A percentile compares a stretch with the other conserved stretches of the same genome.
Evolutionary conservation across 2,113 vertebrate genomes (phyloP).

Genomic region (Stegastes partitus): DNA sequence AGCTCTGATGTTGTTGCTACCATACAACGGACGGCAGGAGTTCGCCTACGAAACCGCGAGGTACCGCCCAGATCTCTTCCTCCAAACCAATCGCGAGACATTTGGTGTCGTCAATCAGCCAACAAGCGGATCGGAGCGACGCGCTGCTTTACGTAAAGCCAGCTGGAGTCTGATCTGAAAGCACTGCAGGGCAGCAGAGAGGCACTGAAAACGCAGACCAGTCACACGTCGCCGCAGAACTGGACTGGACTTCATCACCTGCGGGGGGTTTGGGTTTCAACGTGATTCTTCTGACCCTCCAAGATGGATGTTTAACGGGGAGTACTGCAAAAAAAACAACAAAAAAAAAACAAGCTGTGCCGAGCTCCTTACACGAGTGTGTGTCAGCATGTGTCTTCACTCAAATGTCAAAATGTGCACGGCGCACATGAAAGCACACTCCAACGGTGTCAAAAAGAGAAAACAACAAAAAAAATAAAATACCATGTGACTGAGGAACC

Average conservation of each 20-base stretch:
- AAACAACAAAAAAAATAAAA: slow-evolving; percentile 21
- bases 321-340: slow-evolving; percentile 27
- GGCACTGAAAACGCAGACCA: slow-evolving; percentile 73
- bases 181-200: slow-evolving; percentile 81
- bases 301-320: slow-evolving; percentile 39
- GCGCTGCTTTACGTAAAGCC: slow-evolving; percentile 23
- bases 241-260: slow-evolving; percentile 46
- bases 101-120: slow-evolving; percentile 34
- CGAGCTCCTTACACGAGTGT: slow-evolving; percentile 25
- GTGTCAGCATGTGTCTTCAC: slow-evolving; percentile 73
- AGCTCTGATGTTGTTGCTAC: slow-evolving; percentile 28
- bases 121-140: slow-evolving; percentile 26
- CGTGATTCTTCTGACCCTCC: slow-evolving; percentile 46
- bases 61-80: slow-evolving; percentile 55
- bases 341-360: slow-evolving; percentile 22
- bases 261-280: slow-evolving; percentile 50
- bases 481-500: slow-evolving; percentile 68
- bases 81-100: slow-evolving; percentile 40
- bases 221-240: slow-evolving; percentile 52
- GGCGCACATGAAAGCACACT: slow-evolving; percentile 73
- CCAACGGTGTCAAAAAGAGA: slow-evolving; percentile 60
- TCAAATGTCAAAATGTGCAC: slow-evolving; percentile 64
- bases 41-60: slow-evolving; percentile 32
- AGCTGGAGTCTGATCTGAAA: slow-evolving; percentile 52
- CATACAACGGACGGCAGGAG: slow-evolving; percentile 41